Evolutionary conservation across 2,888 invertebrate species (phyloP), one percentile per base, ranked within the genome.

Genomic region (Ichneumoninae sp.): DNA sequence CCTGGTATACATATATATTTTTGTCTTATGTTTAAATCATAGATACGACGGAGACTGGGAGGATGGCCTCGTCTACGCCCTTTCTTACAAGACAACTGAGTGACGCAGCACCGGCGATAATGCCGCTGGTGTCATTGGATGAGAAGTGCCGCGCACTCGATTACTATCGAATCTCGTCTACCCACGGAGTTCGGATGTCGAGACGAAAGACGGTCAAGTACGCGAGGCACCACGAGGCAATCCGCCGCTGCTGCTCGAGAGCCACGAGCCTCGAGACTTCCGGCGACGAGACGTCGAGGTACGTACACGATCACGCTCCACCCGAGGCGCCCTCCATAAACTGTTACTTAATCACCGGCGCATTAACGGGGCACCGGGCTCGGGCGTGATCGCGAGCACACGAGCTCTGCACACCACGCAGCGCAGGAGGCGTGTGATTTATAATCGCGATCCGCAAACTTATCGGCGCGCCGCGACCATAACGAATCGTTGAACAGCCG

Each of bases 301-400:
- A 60, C 60, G 60, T 33, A 47, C 8, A 19, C 44, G 13, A n/a
- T 40, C 74, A 30, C 62, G 30, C 62, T 75, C n/a, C 72, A 44
- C 50, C 50, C 30, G 60, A 65, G 65, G 5, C 62, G 65, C 52
- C 50, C 36, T 75, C 74, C 74, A 7, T 50, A 75, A 75, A 65
- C 75, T 75, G 65, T 75, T 75, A 75, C 65, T 52, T 36, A 75
- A 75, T 75, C 75, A 75, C 22, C 50, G 52, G 50, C 50, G 36
- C 75, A 52, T 75, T 75, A 75, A 75, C 75, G 65, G 74, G 72
- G 72, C 72, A 72, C 44, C 60, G 74, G 30, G 44, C 74, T 62
- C 47, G 47, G 44, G 30, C 47, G 65, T 65, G 65, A 74, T 75
- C 50, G 75, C 36, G 62, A 16, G 62, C 62, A 62, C 33, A 60